Percentiles rank a stretch among this genome's conserved stretches.
phyloP scores from a whole-genome alignment of 2,888 invertebrate genomes.

The Rhingia rostrata region DNA sequence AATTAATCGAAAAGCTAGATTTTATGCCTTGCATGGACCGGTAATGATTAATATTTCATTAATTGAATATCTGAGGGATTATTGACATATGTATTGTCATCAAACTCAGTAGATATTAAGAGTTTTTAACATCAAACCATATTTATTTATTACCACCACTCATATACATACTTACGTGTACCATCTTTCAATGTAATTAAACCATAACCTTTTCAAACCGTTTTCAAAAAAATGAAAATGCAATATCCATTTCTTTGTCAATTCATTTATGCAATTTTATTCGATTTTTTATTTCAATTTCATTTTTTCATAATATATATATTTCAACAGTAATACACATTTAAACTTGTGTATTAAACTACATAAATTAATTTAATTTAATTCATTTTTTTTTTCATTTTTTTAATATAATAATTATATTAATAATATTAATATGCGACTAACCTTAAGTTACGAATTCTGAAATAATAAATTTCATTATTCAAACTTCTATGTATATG shows the following conservation, averaged over 20 bases:
- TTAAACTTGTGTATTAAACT: slow-evolving; percentile 74
- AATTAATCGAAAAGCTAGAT: too few relatives aligned
- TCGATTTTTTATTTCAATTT: slow-evolving; percentile 53
- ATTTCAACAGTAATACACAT: slow-evolving; percentile 74
- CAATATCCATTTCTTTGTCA: slow-evolving; percentile 44
- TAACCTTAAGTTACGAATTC: slow-evolving; percentile 67
- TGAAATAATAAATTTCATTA: slow-evolving; percentile 73
- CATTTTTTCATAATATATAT: slow-evolving; percentile 64
- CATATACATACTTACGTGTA: too few relatives aligned
- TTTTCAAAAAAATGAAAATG: slow-evolving; percentile 19
- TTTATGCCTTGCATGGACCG: too few relatives aligned
- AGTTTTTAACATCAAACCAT: too few relatives aligned
- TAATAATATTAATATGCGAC: slow-evolving; percentile 70
- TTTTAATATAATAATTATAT: slow-evolving; percentile 62
- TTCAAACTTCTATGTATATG: slow-evolving; percentile 54
- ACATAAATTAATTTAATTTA: slow-evolving; percentile 70
- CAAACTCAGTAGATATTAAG: too few relatives aligned
- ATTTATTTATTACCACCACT: too few relatives aligned
- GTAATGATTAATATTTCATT: too few relatives aligned
- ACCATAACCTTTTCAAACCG: too few relatives aligned
- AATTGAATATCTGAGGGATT: too few relatives aligned
- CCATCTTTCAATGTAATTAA: too few relatives aligned
- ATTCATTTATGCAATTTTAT: slow-evolving; percentile 74
- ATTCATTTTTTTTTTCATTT: slow-evolving; percentile 12
- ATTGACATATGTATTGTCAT: too few relatives aligned